phyloP scores from a whole-genome alignment of 2,797 vertebrate species.

The Ceyx erithaca region DNA sequence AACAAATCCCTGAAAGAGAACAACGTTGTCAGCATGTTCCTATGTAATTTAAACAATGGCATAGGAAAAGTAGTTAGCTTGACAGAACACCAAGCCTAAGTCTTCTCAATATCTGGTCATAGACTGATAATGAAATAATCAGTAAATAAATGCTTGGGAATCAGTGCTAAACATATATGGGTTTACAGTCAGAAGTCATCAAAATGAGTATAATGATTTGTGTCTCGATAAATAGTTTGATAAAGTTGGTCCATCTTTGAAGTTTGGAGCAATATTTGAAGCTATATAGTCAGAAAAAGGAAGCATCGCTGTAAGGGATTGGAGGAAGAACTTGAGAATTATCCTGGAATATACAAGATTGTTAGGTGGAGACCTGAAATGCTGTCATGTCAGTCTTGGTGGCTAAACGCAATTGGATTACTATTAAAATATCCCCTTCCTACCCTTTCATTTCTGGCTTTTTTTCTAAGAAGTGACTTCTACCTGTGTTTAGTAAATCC shows the following conservation, averaged over 20 bases:
- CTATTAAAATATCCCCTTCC: not conserved
- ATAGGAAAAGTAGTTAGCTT: slow-evolving; percentile 33
- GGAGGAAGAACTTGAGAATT: not conserved
- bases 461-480: too few relatives aligned
- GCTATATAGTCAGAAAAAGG: not conserved
- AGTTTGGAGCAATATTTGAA: not conserved
- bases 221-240: not conserved
- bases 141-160: not conserved
- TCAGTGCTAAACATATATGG: not conserved
- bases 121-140: slow-evolving; percentile 39
- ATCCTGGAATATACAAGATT: not conserved
- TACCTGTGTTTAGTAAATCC: not conserved
- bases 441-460: not conserved
- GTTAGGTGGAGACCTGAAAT: slow-evolving; percentile 6
- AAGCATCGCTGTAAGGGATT: not conserved
- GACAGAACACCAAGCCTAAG: slow-evolving; percentile 9
- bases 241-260: not conserved
- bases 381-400: not conserved
- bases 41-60: slow-evolving; percentile 18
- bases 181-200: not conserved
- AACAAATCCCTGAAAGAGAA: not conserved
- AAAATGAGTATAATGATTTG: not conserved
- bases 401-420: slow-evolving; percentile 35
- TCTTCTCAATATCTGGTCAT: slow-evolving; percentile 13
- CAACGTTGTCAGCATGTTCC: not conserved